Evolutionary conservation across 2,888 invertebrate genomes (phyloP), one percentile per base, ranked within the genome.

Genomic region (Brachypterus glaber): DNA sequence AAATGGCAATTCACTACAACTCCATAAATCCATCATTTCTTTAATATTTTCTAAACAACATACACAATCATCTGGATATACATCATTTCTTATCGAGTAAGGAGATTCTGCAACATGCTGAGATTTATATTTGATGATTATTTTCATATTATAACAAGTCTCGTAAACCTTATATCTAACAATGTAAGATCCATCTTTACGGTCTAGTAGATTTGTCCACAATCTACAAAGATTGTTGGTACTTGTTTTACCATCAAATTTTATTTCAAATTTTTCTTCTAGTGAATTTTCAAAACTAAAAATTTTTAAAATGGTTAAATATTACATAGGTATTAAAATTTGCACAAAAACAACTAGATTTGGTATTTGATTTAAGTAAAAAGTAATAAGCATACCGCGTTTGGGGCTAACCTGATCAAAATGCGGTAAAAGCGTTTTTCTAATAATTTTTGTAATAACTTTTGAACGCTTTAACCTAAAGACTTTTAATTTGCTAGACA

Each of bases 131-230:
- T 70, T 74, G 15, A 93, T 63, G 46, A 68, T 69, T 39, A 95
- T 81, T 48, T 72, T 66, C 24, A 93, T 64, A 58, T 82, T 73
- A 35, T 70, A 65, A 59, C 89, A 89, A 39, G 79, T 76, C 57
- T 83, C 80, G 58, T 81, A 81, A 14, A 86, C 57, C 62, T 82
- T 85, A 57, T 90, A 92, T 41, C 92, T 74, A 3, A 89, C 72
- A 53, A 91, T 84, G 52, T 80, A 83, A 30, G 78, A 79, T 2
- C 89, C 87, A 73, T 92, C 89, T 53, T 82, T 82, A 40, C 83
- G 72, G 58, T 93, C 81, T 40, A 93, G 70, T 41, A 80, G 71
- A 60, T 91, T 84, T 1, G 74, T 67, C 76, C 83, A 82, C 35
- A 82, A 68, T 30, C 84, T 72, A 53, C 89, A 90, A 26, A 71